Evolutionary conservation across 1,140 invertebrate species (phyloP).

Genomic region (Euglossa dilemma): DNA sequence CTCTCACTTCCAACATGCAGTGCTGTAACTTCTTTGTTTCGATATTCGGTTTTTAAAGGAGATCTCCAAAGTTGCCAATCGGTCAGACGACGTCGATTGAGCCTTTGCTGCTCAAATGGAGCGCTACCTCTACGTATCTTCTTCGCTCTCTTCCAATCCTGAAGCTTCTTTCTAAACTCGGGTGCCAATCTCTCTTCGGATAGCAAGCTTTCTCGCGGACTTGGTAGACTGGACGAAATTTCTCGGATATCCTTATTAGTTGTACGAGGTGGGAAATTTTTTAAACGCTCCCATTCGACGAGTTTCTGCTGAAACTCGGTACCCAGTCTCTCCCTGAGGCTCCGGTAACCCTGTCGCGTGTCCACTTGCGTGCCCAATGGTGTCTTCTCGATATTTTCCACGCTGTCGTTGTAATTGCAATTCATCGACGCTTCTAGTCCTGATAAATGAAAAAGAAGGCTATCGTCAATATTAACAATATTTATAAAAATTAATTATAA

Average conservation of each 20-base stretch:
- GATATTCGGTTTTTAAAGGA: constrained; percentile 62
- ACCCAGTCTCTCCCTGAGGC: constrained; percentile 87
- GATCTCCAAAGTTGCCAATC: constrained; percentile 88
- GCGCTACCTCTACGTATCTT: constrained; percentile 79
- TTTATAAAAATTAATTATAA: too few relatives aligned
- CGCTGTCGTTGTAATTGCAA: constrained; percentile 68
- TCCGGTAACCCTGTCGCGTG: constrained; percentile 85
- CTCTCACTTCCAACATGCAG: constrained; percentile 20
- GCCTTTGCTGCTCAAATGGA: constrained; percentile 66
- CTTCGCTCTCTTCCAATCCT: constrained; percentile 93
- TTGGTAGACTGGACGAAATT: not conserved
- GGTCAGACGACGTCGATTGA: constrained; percentile 83
- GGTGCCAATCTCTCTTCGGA: constrained; percentile 87
- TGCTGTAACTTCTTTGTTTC: constrained; percentile 20
- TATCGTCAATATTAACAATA: too few relatives aligned
- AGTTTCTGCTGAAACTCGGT: constrained; percentile 89
- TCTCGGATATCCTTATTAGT: constrained; percentile 6
- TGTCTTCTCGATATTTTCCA: constrained; percentile 68
- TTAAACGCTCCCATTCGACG: constrained; percentile 87
- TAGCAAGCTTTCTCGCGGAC: constrained; percentile 53
- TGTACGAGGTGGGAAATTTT: constrained; percentile 58
- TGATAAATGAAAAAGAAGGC: not conserved
- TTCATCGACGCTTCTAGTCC: constrained; percentile 40
- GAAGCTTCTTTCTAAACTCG: constrained; percentile 91
- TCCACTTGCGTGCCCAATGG: constrained; percentile 78